phyloP scores from a whole-genome alignment of 2,797 vertebrate species.

The Fringilla coelebs region DNA sequence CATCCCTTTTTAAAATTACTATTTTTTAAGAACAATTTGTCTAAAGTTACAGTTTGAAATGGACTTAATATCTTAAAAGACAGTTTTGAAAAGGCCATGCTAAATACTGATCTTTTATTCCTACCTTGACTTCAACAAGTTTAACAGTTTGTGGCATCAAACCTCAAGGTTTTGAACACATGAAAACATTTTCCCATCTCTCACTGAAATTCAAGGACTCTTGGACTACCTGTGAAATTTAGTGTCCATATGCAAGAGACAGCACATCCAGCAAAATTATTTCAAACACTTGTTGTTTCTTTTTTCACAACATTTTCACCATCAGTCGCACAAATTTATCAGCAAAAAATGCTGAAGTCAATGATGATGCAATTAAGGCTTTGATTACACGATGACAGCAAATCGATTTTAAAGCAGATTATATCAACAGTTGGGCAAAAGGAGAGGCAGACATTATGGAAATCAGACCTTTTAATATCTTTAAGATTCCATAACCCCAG shows the following conservation, averaged over 20 bases:
- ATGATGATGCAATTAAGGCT: conserved; percentile 67
- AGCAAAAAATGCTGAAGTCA: conserved; percentile 53
- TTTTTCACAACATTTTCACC: conserved; percentile 29
- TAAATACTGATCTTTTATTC: neutral
- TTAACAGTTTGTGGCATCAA: neutral
- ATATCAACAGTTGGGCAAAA: conserved; percentile 67
- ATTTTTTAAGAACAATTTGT: neutral
- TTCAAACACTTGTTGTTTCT: neutral
- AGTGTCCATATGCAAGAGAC: neutral
- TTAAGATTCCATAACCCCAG: conserved; percentile 58
- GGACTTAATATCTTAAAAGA: neutral
- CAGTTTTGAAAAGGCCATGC: neutral
- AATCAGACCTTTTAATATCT: conserved; percentile 61
- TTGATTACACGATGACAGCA: conserved; percentile 66
- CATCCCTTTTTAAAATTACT: neutral
- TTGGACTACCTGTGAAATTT: neutral
- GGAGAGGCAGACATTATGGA: conserved; percentile 62
- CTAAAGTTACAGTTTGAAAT: neutral
- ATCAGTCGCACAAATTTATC: neutral
- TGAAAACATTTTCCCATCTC: neutral
- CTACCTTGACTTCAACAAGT: neutral
- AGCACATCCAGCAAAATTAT: neutral
- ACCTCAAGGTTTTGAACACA: neutral
- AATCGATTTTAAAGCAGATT: conserved; percentile 67
- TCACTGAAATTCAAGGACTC: neutral